Evolutionary conservation across 2,888 invertebrate genomes (phyloP).

Genomic region (Drosophila algonquin): DNA sequence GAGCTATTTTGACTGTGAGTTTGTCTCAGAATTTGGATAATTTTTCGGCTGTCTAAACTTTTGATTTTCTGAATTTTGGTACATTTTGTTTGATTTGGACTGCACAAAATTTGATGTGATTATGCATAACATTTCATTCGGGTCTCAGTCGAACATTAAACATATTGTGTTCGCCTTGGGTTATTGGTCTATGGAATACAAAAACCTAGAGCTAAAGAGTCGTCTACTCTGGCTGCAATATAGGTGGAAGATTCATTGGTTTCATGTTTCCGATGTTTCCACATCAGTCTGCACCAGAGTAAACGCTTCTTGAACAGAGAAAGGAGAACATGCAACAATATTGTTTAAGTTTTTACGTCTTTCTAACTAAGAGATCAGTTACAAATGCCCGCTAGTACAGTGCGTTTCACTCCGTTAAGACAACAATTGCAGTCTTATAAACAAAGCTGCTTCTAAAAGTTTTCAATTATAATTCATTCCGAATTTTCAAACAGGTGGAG

Average conservation of each 20-base stretch:
- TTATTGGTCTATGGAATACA: conserved; percentile 26
- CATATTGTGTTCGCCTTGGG: conserved; percentile 21
- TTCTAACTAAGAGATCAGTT: conserved; percentile 53
- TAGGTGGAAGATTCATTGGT: conserved; percentile 8
- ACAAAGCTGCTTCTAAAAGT: neutral
- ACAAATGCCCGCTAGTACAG: conserved; percentile 50
- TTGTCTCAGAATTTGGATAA: neutral
- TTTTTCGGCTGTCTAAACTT: conserved; percentile 7
- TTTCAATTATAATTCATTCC: neutral
- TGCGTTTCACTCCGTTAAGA: conserved; percentile 27
- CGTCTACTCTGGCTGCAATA: conserved; percentile 13
- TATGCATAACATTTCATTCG: conserved; percentile 6
- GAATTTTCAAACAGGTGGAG: no score
- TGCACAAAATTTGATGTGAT: conserved; percentile 2
- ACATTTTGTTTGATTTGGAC: conserved; percentile 5
- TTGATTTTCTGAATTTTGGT: conserved; percentile 6
- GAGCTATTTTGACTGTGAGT: conserved; percentile 1
- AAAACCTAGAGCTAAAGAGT: conserved; percentile 40
- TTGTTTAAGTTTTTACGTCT: conserved; percentile 35
- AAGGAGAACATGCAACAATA: conserved; percentile 57
- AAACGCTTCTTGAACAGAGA: conserved; percentile 26
- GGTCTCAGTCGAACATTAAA: neutral
- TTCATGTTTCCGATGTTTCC: neutral
- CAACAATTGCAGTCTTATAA: no score
- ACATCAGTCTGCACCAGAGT: conserved; percentile 27